phyloP scores from a whole-genome alignment of 2,888 invertebrate species.

The Nomada lathburiana region DNA sequence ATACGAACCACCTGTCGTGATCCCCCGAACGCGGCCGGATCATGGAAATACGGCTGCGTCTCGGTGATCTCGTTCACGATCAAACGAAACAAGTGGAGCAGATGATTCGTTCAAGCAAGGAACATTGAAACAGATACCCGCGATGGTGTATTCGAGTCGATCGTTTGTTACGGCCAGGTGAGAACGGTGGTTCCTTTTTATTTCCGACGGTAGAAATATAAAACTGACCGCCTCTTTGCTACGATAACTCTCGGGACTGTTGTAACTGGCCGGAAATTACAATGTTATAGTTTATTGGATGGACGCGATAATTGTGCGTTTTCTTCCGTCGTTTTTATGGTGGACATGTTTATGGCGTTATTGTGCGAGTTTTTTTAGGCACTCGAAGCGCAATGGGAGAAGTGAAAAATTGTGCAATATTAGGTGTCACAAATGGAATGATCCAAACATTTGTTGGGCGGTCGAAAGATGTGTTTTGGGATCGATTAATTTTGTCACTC shows the following conservation, averaged over 20 bases:
- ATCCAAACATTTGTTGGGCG: no score
- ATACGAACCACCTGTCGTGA: conserved; percentile 6
- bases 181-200: not conserved
- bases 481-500: no score
- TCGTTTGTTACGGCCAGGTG: not conserved
- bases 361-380: no score
- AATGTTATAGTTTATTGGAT: not conserved
- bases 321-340: not conserved
- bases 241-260: not conserved
- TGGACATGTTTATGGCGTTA: no score
- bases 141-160: not conserved
- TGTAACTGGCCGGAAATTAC: not conserved
- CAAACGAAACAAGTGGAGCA: conserved; percentile 4
- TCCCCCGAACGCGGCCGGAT: not conserved
- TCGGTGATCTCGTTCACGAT: not conserved
- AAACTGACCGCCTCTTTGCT: not conserved
- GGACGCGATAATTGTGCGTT: no score
- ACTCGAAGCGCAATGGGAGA: no score
- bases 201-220: not conserved
- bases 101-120: not conserved
- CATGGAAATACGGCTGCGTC: conserved; percentile 5
- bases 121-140: not conserved
- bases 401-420: no score
- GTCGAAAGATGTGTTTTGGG: no score
- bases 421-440: no score